A percentile compares a stretch with the other conserved stretches of the same genome.
Conservation (phyloP, 2,797 vertebrate genomes). For the Delichon dasypus region DNA sequence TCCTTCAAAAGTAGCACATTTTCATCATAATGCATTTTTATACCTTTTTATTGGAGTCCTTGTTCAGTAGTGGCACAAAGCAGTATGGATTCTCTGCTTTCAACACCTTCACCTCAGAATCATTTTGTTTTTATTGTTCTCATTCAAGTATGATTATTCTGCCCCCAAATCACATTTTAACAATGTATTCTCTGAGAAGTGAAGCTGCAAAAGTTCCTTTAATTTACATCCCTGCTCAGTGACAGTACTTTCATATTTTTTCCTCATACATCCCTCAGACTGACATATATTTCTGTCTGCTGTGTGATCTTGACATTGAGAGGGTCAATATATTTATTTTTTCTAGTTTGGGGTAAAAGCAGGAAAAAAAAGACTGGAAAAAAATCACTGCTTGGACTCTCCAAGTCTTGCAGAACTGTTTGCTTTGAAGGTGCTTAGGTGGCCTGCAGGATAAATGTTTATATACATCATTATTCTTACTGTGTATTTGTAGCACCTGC, state of each 20-base stretch:
- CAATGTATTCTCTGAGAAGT: not conserved
- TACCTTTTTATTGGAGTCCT: not conserved
- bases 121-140: conserved; percentile 15
- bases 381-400: not conserved
- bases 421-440: not conserved
- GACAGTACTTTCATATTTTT: not conserved
- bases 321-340: not conserved
- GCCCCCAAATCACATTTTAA: not conserved
- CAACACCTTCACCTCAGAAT: not conserved
- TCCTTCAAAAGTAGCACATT: not conserved
- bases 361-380: not conserved
- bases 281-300: not conserved
- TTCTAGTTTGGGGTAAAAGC: not conserved
- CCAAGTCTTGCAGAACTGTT: not conserved
- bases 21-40: conserved; percentile 5
- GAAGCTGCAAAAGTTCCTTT: not conserved
- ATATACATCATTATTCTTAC: not conserved
- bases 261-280: not conserved
- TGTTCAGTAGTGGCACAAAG: not conserved
- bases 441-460: not conserved
- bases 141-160: conserved; percentile 22
- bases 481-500: not conserved
- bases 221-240: not conserved
- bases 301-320: not conserved
- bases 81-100: not conserved